Conservation (phyloP, 2,888 invertebrate species). For the Argynnis bischoffii region DNA sequence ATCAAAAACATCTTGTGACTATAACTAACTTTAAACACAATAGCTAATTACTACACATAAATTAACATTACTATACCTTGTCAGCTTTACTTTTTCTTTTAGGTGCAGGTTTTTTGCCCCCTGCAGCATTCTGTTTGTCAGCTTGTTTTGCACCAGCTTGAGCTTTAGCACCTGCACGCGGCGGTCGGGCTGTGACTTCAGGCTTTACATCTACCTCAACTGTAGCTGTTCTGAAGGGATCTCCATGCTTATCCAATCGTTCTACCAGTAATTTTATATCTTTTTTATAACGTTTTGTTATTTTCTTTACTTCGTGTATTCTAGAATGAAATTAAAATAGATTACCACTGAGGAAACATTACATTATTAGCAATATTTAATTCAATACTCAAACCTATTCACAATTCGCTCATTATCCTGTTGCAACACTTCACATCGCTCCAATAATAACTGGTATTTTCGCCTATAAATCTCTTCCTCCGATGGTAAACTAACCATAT, state of each 20-base stretch:
- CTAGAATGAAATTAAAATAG: slow-evolving; percentile 61
- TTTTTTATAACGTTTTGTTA: slow-evolving; percentile 85
- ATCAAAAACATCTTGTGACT: not conserved
- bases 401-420: slow-evolving; percentile 90
- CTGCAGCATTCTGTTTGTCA: slow-evolving; percentile 61
- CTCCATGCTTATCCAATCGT: slow-evolving; percentile 86
- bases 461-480: slow-evolving; percentile 87
- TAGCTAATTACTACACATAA: not conserved
- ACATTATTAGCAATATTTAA: not conserved
- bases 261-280: slow-evolving; percentile 87
- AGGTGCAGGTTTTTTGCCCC: slow-evolving; percentile 67
- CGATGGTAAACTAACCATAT: slow-evolving; percentile 79
- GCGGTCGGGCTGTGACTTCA: slow-evolving; percentile 53
- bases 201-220: slow-evolving; percentile 81
- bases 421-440: slow-evolving; percentile 88
- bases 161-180: slow-evolving; percentile 55
- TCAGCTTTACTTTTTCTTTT: slow-evolving; percentile 85
- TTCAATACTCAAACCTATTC: slow-evolving; percentile 72
- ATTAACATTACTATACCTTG: slow-evolving; percentile 61
- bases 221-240: slow-evolving; percentile 85
- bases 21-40: not conserved
- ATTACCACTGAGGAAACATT: slow-evolving; percentile 28
- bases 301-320: slow-evolving; percentile 87
- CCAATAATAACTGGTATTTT: slow-evolving; percentile 87
- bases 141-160: slow-evolving; percentile 55